Evolutionary conservation across 2,113 vertebrate species (phyloP).

Genomic region (Dryoscopus gambensis): DNA sequence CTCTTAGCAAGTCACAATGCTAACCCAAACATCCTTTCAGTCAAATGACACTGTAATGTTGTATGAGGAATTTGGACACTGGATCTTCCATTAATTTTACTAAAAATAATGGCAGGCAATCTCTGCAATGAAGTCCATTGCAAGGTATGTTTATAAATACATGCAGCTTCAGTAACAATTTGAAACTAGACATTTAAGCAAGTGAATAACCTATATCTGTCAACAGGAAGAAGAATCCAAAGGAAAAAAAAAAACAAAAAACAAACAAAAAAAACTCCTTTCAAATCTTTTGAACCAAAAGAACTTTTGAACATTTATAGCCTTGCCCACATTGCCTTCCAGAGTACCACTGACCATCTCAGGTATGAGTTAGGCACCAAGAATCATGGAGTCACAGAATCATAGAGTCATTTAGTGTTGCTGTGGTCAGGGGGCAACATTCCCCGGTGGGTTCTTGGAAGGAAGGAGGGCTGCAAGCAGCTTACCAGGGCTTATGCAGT

Average conservation of each 20-base stretch:
- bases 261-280: no score
- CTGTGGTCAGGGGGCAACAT: no score
- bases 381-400: background rate
- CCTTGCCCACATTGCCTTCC: background rate
- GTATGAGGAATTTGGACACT: background rate
- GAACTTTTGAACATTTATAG: background rate
- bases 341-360: background rate
- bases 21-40: background rate
- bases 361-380: background rate
- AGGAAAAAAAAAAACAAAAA: no score
- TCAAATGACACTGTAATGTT: background rate
- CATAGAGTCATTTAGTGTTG: background rate
- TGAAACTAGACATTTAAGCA: background rate
- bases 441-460: no score
- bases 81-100: background rate
- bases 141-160: background rate
- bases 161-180: background rate
- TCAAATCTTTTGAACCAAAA: background rate
- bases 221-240: background rate
- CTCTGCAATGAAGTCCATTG: background rate
- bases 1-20: background rate
- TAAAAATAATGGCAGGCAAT: background rate
- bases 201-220: background rate
- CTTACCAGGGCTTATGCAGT: no score
- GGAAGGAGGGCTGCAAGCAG: no score